Evolutionary conservation across 2,113 vertebrate species (phyloP).

Genomic region (Rana temporaria): DNA sequence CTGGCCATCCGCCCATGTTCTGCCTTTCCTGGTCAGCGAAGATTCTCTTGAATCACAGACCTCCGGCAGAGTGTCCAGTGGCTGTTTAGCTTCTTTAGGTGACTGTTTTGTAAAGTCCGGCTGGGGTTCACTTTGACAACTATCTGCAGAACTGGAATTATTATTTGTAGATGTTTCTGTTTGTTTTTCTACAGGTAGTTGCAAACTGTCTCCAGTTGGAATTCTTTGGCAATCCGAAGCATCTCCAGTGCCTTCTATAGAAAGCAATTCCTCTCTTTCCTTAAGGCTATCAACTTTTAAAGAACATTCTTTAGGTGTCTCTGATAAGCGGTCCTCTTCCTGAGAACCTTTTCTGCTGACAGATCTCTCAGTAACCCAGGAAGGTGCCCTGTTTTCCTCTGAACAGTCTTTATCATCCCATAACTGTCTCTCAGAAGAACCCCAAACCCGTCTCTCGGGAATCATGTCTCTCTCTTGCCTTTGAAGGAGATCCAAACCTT

Average conservation of each 20-base stretch:
- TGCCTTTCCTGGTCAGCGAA: neutral
- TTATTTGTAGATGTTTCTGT: neutral
- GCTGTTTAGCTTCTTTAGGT: neutral
- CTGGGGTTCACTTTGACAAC: neutral
- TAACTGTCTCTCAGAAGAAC: constrained; percentile 4
- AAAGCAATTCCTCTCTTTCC: neutral
- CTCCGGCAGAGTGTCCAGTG: neutral
- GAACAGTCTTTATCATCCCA: constrained; percentile 18
- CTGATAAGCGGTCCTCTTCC: constrained; percentile 35
- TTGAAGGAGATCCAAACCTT: constrained; percentile 40
- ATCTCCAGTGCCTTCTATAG: neutral
- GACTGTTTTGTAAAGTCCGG: neutral
- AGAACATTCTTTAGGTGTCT: neutral
- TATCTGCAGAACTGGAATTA: neutral
- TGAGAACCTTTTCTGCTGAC: neutral
- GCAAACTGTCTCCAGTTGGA: neutral
- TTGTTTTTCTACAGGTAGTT: constrained; percentile 19
- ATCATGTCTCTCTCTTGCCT: neutral
- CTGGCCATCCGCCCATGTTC: constrained; percentile 55
- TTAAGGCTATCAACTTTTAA: constrained; percentile 10
- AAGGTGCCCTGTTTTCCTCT: neutral
- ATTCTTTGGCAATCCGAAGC: constrained; percentile 1
- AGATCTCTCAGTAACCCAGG: neutral
- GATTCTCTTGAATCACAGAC: neutral
- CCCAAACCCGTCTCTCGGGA: constrained; percentile 31